These are phyloP conservation scores for Paracanthobrama guichenoti DNA, from an alignment of 2,113 vertebrate genomes.

Conservation along the genomic window DNA sequence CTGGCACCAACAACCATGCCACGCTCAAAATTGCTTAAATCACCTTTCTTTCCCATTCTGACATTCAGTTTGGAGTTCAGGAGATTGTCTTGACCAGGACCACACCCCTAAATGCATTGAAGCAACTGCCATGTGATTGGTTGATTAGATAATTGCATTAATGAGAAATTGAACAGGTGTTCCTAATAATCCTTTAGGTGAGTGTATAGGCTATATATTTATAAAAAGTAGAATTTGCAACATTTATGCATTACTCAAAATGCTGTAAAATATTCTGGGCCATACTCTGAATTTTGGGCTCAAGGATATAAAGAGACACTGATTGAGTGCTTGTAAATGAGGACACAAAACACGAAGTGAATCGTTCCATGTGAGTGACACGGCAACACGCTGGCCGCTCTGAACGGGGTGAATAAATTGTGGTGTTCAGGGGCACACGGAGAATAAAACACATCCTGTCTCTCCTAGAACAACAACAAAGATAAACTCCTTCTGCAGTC, in stretches of 20 bases:
- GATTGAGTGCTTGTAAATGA: conserved; percentile 45
- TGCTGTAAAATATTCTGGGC: neutral
- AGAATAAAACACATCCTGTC: conserved; percentile 51
- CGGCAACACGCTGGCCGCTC: conserved; percentile 34
- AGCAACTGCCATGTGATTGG: no score
- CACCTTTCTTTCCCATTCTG: no score
- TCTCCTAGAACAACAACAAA: conserved; percentile 41
- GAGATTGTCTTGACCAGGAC: no score
- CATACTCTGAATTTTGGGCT: neutral
- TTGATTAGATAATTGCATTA: no score
- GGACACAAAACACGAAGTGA: conserved; percentile 37
- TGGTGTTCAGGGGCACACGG: conserved; percentile 25
- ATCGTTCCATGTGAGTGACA: conserved; percentile 47
- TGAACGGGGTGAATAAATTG: conserved; percentile 45
- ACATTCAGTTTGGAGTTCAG: no score
- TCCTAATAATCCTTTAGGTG: no score
- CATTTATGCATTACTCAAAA: neutral
- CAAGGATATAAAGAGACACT: conserved; percentile 9
- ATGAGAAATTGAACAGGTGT: no score
- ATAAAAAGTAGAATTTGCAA: neutral
- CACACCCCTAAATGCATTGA: no score
- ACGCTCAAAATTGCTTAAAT: no score
- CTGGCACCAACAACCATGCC: no score
- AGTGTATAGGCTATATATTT: no score
- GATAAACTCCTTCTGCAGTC: conserved; percentile 52